A percentile compares a stretch with the other conserved stretches of the same genome.
phyloP scores from a whole-genome alignment of 1,140 invertebrate genomes.

The Streblospio benedicti region DNA sequence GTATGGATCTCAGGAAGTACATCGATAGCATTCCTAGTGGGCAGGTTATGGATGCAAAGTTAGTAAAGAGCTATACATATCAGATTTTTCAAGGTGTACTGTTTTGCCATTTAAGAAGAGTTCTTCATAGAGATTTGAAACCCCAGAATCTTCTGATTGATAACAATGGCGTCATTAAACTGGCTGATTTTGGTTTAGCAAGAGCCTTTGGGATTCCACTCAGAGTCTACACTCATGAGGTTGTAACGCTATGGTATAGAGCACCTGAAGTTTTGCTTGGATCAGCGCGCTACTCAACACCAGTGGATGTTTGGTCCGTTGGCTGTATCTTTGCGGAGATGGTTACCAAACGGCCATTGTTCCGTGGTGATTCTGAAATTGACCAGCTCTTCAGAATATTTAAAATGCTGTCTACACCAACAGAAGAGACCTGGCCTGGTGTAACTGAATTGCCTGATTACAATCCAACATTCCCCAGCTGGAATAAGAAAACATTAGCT shows the following conservation, averaged over 20 bases:
- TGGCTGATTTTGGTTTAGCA: conserved; percentile 97
- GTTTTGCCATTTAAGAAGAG: conserved; percentile 90
- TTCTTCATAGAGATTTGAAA: conserved; percentile 93
- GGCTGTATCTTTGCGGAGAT: conserved; percentile 68
- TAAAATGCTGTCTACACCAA: conserved; percentile 44
- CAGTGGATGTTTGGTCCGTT: conserved; percentile 93
- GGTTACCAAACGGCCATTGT: conserved; percentile 52
- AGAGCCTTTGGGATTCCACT: conserved; percentile 85
- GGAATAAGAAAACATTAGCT: conserved; percentile 37
- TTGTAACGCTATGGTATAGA: conserved; percentile 97
- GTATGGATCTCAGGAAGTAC: conserved; percentile 96
- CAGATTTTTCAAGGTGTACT: conserved; percentile 87
- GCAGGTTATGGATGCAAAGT: conserved; percentile 60
- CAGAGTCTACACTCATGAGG: conserved; percentile 93
- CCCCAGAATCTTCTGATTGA: conserved; percentile 96
- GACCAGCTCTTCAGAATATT: conserved; percentile 48
- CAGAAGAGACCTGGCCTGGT: conserved; percentile 46
- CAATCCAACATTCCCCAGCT: conserved; percentile 44
- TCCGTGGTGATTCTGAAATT: conserved; percentile 50
- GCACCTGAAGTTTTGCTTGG: conserved; percentile 94
- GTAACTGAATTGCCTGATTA: conserved; percentile 43
- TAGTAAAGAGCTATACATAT: conserved; percentile 62
- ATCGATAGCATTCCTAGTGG: conserved; percentile 73
- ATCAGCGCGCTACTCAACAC: conserved; percentile 70
- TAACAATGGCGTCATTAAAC: conserved; percentile 79